Conservation (phyloP, 2,113 vertebrate genomes). For the Lepus americanus region DNA sequence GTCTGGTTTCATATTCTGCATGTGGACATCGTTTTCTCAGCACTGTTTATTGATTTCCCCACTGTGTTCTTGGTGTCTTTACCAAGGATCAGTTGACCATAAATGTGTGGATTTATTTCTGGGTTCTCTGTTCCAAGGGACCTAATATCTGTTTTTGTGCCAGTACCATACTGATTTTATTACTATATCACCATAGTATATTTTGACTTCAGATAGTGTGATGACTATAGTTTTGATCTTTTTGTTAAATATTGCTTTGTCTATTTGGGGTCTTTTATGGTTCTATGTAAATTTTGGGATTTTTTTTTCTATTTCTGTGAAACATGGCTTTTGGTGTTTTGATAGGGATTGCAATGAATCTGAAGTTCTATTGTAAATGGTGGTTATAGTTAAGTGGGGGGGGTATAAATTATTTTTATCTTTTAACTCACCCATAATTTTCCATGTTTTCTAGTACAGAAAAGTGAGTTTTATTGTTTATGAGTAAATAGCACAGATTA, state of each 20-base stretch:
- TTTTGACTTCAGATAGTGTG: background rate
- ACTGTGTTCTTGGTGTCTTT: background rate
- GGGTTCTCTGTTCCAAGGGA: background rate
- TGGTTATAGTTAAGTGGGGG: background rate
- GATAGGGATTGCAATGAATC: too few species aligned
- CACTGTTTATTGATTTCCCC: background rate
- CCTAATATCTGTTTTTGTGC: background rate
- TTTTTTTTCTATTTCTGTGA: background rate
- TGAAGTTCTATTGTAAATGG: background rate
- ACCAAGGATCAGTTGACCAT: background rate
- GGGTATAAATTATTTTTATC: background rate
- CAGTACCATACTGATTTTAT: background rate
- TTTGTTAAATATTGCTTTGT: background rate
- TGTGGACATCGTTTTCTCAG: background rate
- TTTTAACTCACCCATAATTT: slow-evolving; percentile 43
- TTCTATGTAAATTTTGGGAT: background rate
- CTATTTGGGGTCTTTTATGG: background rate
- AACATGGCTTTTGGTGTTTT: background rate
- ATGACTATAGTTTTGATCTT: background rate
- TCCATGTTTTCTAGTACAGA: background rate
- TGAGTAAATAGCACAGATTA: background rate
- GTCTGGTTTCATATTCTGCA: background rate
- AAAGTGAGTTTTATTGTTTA: slow-evolving; percentile 37
- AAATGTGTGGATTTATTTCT: background rate
- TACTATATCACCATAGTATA: background rate